phyloP scores from a whole-genome alignment of 2,888 invertebrate species.

The Laspeyria flexula region DNA sequence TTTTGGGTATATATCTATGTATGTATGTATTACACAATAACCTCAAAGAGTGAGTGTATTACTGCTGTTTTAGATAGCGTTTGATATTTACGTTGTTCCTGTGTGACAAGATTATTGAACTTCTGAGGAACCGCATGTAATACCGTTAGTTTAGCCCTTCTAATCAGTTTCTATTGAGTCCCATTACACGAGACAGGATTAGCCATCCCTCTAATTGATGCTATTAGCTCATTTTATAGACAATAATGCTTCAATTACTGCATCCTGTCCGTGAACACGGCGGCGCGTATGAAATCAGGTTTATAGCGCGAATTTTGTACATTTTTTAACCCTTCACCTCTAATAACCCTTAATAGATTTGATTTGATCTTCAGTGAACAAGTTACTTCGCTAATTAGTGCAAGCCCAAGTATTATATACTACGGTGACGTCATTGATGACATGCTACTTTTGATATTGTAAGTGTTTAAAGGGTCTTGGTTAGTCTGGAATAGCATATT shows the following conservation, averaged over 20 bases:
- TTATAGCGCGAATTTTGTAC: slow-evolving; percentile 10
- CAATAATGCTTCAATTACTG: slow-evolving; percentile 44
- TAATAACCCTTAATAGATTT: not conserved
- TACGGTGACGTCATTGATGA: too few species aligned
- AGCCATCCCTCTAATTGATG: slow-evolving; percentile 22
- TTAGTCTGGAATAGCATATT: too few species aligned
- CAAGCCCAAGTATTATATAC: too few species aligned
- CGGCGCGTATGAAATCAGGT: slow-evolving; percentile 32
- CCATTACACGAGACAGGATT: slow-evolving; percentile 4
- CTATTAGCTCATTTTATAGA: slow-evolving; percentile 40
- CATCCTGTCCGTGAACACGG: slow-evolving; percentile 30
- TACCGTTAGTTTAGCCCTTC: not conserved
- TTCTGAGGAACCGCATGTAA: too few species aligned
- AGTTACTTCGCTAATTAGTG: not conserved
- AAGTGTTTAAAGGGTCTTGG: too few species aligned
- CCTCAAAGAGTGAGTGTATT: too few species aligned
- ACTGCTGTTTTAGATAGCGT: too few species aligned
- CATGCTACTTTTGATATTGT: too few species aligned
- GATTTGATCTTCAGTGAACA: not conserved
- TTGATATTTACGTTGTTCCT: too few species aligned
- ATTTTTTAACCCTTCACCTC: slow-evolving; percentile 1
- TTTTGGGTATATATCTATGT: too few species aligned
- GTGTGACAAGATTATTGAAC: not conserved
- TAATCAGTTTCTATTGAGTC: slow-evolving; percentile 4
- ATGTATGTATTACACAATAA: too few species aligned